Evolutionary conservation across 2,888 invertebrate genomes (phyloP), one percentile per base, ranked within the genome.

Genomic region (Tholera decimalis): DNA sequence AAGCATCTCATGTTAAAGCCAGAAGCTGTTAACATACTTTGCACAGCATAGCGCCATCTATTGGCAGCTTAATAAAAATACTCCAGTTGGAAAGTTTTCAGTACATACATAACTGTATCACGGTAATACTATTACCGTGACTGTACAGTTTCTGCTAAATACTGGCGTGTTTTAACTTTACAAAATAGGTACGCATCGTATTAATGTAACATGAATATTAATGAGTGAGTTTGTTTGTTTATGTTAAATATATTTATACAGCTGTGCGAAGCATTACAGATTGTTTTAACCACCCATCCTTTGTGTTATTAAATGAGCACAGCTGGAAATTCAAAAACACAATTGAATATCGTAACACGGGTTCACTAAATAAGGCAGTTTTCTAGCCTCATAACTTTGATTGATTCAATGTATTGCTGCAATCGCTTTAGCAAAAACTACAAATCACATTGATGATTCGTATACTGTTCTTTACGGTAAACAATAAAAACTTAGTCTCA

Each of bases 11-110:
- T n/a, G 22, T 28, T 39, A 51, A 67, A 22, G 67, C 18, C 54
- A 54, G 68, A 68, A 67, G 39, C 22, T 28, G 33, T 46, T 74
- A 41, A 43, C 33, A 47, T 20, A 46, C 44, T 28, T 46, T 11
- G 26, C 22, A 11, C 20, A 44, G 8, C 7, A 3, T 43, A 78
- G 30, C 78, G 78, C 73, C 73, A 73, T 73, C 73, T 73, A 46
- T 73, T 37, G 66, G 26, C 41, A 30, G 39, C 5, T 73, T 70
- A 44, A 54, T 26, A 33, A 49, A 35, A 49, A n/a, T 30, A 39
- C 26, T 55, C 8, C 26, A 30, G 15, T 39, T 37, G 9, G 30
- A 44, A 50, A 43, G 33, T 58, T 24, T 35, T 57, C 44, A 39
- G 30, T 22, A 28, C 11, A 6, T 22, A 28, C 11, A 6, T 37